Evolutionary conservation across 2,888 invertebrate species (phyloP), one percentile per base, ranked within the genome.

Genomic region (Xestia c-nigrum): DNA sequence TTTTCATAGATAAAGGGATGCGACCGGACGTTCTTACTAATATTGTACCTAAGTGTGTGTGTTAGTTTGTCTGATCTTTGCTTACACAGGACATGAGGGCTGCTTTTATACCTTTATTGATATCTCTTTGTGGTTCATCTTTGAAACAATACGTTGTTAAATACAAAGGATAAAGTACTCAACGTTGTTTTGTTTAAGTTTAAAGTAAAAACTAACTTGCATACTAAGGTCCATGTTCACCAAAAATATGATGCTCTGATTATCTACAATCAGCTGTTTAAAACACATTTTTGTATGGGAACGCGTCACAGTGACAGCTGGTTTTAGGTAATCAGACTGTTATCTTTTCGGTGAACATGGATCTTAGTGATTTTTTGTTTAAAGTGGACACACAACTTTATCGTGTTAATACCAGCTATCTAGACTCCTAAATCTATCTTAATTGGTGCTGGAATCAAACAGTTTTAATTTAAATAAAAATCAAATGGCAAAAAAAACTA

Each of bases 1-100:
- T 84, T 89, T 88, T 84, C 84, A 88, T 88, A 91, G 92, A 91
- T 92, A 92, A 94, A 94, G 91, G 91, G 90, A 68, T 91, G 78
- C 76, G 76, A 83, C 88, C 85, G 87, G 81, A 87, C 85, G 84
- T 76, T 78, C 65, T 72, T 74, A 70, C 78, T 76, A 76, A 87
- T 84, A 86, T 86, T 83, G 73, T 88, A 74, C 73, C 76, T 73
- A 78, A 76, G 78, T 85, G 81, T 82, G 78, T 76, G 76, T 75
- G 76, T 83, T 84, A 80, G 81, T 83, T 88, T 80, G 85, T 91
- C 71, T 89, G 89, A 90, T 89, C 87, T 90, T 84, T 86, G 84
- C 83, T 87, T 86, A 89, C 85, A 88, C 84, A 87, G 87, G 87
- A 89, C 78, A 74, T 76, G 55, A 72, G 74, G 80, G 74, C 65